Conservation (phyloP, 2,797 vertebrate species). For the Erethizon dorsatum region DNA sequence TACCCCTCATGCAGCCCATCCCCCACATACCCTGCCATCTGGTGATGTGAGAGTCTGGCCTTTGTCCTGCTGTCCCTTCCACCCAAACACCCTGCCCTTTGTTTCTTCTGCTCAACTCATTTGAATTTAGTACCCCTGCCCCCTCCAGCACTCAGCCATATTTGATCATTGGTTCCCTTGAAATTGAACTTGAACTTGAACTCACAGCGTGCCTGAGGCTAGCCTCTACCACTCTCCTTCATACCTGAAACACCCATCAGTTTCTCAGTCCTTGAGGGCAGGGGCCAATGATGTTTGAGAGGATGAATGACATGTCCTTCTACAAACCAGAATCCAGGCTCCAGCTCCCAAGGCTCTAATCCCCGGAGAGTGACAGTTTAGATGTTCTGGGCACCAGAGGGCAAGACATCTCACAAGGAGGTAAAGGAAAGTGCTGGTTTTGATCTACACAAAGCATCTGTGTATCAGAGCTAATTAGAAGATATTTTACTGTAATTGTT, state of each 20-base stretch:
- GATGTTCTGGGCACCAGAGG: neutral
- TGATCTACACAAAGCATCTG: neutral
- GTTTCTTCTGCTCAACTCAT: neutral
- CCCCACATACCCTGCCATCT: neutral
- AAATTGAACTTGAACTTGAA: too few species aligned
- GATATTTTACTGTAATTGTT: neutral
- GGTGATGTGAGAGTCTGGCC: neutral
- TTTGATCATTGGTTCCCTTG: neutral
- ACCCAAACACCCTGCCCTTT: neutral
- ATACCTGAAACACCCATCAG: neutral
- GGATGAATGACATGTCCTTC: neutral
- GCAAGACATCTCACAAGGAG: neutral
- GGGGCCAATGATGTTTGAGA: neutral
- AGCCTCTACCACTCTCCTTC: neutral
- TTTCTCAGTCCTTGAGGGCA: neutral
- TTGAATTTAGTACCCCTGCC: neutral
- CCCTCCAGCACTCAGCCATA: neutral
- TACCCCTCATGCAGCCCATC: neutral
- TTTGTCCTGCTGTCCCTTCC: neutral
- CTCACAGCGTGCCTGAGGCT: neutral
- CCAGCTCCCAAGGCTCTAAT: neutral
- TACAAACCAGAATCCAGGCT: neutral
- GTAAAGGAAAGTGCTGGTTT: neutral
- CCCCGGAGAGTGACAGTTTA: neutral
- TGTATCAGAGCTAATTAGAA: neutral